These are phyloP conservation scores for Phodopus roborovskii DNA, from an alignment of 2,113 vertebrate species.

Conservation along the genomic window DNA sequence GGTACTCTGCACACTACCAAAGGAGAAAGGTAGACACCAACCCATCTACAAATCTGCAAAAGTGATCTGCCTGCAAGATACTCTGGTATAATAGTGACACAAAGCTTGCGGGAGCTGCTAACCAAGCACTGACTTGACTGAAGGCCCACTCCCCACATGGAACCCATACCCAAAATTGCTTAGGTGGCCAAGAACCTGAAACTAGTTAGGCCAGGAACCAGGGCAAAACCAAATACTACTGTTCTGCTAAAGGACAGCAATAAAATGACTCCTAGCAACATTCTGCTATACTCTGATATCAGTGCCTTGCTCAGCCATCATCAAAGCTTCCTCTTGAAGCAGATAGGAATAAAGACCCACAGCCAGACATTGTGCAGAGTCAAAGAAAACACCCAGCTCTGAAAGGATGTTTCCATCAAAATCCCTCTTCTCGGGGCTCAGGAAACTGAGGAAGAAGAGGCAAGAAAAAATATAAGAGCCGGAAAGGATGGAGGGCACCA, in stretches of 20 bases:
- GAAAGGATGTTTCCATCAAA: not conserved
- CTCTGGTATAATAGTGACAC: not conserved
- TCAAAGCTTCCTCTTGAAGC: not conserved
- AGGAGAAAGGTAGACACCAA: not conserved
- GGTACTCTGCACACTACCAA: not conserved
- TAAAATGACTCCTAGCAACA: not conserved
- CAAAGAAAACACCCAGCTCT: not conserved
- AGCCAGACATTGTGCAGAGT: not conserved
- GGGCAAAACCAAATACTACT: not conserved
- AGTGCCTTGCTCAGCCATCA: not conserved
- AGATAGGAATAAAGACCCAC: not conserved
- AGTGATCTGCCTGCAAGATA: not conserved
- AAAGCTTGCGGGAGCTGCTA: not conserved
- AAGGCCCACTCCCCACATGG: not conserved
- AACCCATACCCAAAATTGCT: not conserved
- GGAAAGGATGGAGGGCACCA: not conserved
- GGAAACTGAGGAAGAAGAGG: not conserved
- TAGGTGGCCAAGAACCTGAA: not conserved
- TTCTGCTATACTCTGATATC: not conserved
- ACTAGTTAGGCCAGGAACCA: not conserved
- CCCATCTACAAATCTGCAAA: not conserved
- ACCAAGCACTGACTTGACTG: not conserved
- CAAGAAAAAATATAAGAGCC: not conserved
- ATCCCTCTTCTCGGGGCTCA: not conserved
- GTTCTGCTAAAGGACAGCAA: not conserved